phyloP scores from a whole-genome alignment of 1,140 invertebrate species.

The Eufriesea mexicana region DNA sequence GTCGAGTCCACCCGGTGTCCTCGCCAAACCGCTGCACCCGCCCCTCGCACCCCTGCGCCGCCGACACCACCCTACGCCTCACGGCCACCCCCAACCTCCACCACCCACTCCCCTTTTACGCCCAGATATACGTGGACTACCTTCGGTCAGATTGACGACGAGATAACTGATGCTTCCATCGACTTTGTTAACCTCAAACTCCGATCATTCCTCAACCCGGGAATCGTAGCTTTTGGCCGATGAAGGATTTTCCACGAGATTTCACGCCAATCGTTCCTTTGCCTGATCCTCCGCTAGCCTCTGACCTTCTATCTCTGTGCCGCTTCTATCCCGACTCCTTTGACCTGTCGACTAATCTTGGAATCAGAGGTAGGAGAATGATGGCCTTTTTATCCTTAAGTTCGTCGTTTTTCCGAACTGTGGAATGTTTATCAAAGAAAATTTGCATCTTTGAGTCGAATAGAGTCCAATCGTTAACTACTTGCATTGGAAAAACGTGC shows the following conservation, averaged over 20 bases:
- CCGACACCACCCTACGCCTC: neutral
- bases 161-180: conserved; percentile 67
- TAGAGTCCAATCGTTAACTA: too few relatives aligned
- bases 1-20: conserved; percentile 75
- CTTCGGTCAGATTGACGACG: conserved; percentile 71
- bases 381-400: too few relatives aligned
- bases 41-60: conserved; percentile 10
- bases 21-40: conserved; percentile 62
- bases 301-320: neutral
- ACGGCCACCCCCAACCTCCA: neutral
- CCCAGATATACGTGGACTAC: conserved; percentile 52
- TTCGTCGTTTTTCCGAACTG: too few relatives aligned
- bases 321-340: neutral
- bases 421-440: too few relatives aligned
- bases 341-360: neutral
- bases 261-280: conserved; percentile 42
- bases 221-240: conserved; percentile 36
- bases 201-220: conserved; percentile 65
- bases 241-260: conserved; percentile 48
- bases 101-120: conserved; percentile 46
- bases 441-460: too few relatives aligned
- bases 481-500: too few relatives aligned
- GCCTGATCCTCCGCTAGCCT: neutral
- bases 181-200: conserved; percentile 70
- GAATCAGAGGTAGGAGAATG: too few relatives aligned